Conservation (phyloP, 1,140 invertebrate species). For the Cryptotermes secundus region DNA sequence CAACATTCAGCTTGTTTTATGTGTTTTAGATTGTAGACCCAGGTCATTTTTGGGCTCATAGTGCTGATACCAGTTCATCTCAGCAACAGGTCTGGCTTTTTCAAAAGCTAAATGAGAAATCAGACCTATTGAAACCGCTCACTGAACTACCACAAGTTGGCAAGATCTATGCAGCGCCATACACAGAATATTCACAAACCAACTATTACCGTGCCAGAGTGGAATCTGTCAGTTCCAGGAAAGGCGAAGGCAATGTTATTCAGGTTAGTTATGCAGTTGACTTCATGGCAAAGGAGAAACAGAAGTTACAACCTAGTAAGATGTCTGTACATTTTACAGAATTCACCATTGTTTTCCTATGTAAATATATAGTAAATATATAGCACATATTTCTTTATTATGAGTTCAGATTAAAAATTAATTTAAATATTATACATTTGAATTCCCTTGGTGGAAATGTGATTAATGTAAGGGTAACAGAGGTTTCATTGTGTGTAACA, state of each 20-base stretch:
- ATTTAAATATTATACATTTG: too few relatives aligned
- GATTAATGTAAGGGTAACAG: too few relatives aligned
- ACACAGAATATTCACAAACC: slow-evolving; percentile 24
- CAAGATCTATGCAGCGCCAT: slow-evolving; percentile 37
- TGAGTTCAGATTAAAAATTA: too few relatives aligned
- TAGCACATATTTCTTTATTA: too few relatives aligned
- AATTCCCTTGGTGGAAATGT: too few relatives aligned
- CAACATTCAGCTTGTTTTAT: too few relatives aligned
- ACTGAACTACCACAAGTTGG: slow-evolving; percentile 27
- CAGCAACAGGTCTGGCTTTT: not conserved
- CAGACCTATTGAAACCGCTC: not conserved
- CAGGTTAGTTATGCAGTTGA: slow-evolving; percentile 1
- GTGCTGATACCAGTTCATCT: slow-evolving; percentile 34
- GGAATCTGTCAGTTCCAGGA: slow-evolving; percentile 37
- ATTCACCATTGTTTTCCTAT: too few relatives aligned
- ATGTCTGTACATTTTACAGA: too few relatives aligned
- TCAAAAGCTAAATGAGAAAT: not conserved
- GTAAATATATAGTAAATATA: too few relatives aligned
- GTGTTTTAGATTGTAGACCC: slow-evolving; percentile 53
- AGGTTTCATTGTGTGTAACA: too few relatives aligned
- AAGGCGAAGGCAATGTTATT: slow-evolving; percentile 8
- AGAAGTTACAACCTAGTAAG: too few relatives aligned
- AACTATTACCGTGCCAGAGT: slow-evolving; percentile 44
- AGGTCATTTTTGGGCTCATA: slow-evolving; percentile 62
- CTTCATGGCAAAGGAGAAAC: too few relatives aligned